Base-by-base conservation (phyloP, 2,797 vertebrate species). In the Champsocephalus esox region DNA sequence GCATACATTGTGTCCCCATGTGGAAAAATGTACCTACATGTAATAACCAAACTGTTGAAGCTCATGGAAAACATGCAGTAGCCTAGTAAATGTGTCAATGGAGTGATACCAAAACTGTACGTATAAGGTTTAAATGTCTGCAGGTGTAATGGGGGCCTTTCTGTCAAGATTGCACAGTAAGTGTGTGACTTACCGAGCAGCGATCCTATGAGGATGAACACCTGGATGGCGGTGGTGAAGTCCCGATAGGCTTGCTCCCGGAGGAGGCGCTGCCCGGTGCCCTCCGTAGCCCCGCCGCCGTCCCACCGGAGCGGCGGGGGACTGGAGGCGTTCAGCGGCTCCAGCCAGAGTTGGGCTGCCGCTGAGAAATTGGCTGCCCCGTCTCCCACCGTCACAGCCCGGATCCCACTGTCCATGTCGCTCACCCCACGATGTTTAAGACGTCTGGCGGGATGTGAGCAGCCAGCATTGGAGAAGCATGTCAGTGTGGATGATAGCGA, bases 181-280 rank as follows among this genome's bases (percentile, higher is more conserved):
- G 24, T 28, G 28, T 28, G 28, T 28, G 34, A 88, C 94, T 93
- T 65, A 99, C 98, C 97, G 73, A 99, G 90, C 62, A 99, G 91
- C 2, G 97, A 98, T 32, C 97, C 97, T 2, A 98, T 55, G 70
- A 99, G 97, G 92, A 99, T 96, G 92, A 99, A 77, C 21, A 98
- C 84, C 87, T 99, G 98, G 32, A 96, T 88, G 9, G 94, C 83
- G 82, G 96, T 98, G 80, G 96, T 96, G 95, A 99, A 99, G 86
- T 96, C 95, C 75, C 96, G 90, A 94, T 99, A 99, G 57, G 93
- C 94, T 90, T 93, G 95, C 51, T 96, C 96, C 19, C 95, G 90
- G 66, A 91, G 51, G 50, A 85, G 80, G 56, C 82, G 87, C 71
- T 78, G 80, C 28, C 59, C 46, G 34, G 63, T 3, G 3, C 87